Conservation (phyloP, 2,113 vertebrate genomes). For the Callionymus lyra region DNA sequence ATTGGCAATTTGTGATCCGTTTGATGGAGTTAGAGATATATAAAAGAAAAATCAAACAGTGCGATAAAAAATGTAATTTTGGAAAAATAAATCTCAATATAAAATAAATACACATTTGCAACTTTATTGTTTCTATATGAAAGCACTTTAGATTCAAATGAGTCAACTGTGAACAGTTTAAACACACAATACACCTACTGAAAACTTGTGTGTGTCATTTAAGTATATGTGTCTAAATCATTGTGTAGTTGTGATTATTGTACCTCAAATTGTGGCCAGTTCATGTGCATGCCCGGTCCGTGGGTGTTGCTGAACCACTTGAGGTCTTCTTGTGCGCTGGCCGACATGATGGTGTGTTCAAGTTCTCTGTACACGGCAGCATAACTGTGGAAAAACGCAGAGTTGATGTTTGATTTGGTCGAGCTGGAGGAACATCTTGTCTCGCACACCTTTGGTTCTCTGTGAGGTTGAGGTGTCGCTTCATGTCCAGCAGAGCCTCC, state of each 20-base stretch:
- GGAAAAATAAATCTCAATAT: too few relatives aligned
- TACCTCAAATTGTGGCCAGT: constrained; percentile 97
- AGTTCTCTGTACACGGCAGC: constrained; percentile 79
- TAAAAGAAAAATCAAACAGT: too few relatives aligned
- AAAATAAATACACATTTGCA: too few relatives aligned
- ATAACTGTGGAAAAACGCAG: constrained; percentile 66
- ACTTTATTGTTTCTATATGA: too few relatives aligned
- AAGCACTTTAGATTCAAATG: too few relatives aligned
- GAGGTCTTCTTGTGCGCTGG: constrained; percentile 87
- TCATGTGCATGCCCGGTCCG: constrained; percentile 92
- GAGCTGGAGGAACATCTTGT: background rate
- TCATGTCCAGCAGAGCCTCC: constrained; percentile 87
- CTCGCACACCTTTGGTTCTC: constrained; percentile 80
- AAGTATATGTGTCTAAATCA: too few relatives aligned
- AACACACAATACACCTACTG: too few relatives aligned
- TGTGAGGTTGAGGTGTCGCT: constrained; percentile 87
- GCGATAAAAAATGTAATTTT: too few relatives aligned
- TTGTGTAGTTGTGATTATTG: background rate
- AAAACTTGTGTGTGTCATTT: too few relatives aligned
- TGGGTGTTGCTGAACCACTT: constrained; percentile 83
- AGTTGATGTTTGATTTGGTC: background rate
- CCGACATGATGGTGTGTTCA: constrained; percentile 77
- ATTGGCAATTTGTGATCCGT: too few relatives aligned
- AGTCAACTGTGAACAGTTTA: too few relatives aligned
- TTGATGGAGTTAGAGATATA: too few relatives aligned